These are phyloP conservation scores for Tragelaphus buxtoni DNA, from an alignment of 2,113 vertebrate species.

Conservation along the genomic window DNA sequence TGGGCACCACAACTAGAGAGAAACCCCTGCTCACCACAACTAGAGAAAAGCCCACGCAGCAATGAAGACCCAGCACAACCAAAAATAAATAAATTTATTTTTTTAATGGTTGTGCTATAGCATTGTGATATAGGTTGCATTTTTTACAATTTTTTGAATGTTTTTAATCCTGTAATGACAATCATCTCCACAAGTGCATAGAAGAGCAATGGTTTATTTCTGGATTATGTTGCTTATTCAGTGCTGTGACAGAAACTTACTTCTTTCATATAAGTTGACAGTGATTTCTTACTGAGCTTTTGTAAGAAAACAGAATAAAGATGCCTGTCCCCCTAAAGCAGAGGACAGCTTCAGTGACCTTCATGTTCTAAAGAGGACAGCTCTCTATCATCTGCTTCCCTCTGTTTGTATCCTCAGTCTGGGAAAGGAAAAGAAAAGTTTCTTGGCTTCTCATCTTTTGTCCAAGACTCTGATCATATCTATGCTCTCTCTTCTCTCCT, in stretches of 20 bases:
- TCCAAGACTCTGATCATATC: background rate
- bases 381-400: background rate
- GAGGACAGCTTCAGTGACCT: background rate
- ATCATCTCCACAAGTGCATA: background rate
- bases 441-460: background rate
- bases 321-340: background rate
- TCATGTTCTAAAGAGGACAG: background rate
- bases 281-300: slow-evolving; percentile 25
- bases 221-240: background rate
- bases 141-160: background rate
- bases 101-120: background rate
- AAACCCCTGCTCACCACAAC: background rate
- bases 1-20: background rate
- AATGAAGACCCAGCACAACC: background rate
- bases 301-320: slow-evolving; percentile 23
- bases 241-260: background rate
- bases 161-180: background rate
- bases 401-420: background rate
- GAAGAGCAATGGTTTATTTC: background rate
- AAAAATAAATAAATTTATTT: background rate
- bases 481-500: background rate
- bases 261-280: background rate
- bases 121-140: background rate
- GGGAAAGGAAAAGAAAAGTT: background rate
- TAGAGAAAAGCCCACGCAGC: background rate